Conservation (phyloP, 35 echinoderm and acorn worm species). For the Anneissia japonica region DNA sequence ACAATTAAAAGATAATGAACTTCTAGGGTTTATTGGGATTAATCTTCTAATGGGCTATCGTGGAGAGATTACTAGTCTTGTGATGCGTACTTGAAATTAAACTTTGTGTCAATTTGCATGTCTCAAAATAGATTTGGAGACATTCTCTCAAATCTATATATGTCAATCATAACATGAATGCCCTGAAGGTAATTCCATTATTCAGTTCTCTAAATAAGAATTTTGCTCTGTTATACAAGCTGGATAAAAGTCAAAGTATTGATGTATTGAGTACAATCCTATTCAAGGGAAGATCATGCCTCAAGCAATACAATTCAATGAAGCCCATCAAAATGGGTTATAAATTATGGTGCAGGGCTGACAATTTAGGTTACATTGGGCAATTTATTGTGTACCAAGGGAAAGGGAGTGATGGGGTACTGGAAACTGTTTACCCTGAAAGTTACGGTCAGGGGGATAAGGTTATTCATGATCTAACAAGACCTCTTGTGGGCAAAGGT, state of each 20-base stretch:
- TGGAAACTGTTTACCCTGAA: neutral
- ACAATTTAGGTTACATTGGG: slow-evolving; percentile 15
- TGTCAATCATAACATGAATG: neutral
- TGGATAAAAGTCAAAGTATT: neutral
- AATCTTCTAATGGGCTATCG: slow-evolving; percentile 8
- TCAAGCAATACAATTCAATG: slow-evolving; percentile 19
- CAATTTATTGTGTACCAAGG: neutral
- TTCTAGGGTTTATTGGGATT: slow-evolving; percentile 12
- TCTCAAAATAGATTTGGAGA: slow-evolving; percentile 9
- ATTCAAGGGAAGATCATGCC: neutral
- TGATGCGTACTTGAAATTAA: slow-evolving; percentile 6
- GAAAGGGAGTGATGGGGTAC: neutral
- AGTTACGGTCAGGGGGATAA: slow-evolving; percentile 7
- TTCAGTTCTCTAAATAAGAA: no score
- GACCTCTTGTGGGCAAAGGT: neutral
- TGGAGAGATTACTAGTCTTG: neutral
- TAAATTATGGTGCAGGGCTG: slow-evolving; percentile 16
- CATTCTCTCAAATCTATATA: slow-evolving; percentile 5
- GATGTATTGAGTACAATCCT: slow-evolving; percentile 9
- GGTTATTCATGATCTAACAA: neutral
- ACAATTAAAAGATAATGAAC: neutral
- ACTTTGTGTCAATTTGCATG: neutral
- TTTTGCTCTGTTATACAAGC: neutral
- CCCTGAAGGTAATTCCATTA: no score
- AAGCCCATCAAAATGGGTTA: no score